Base-by-base conservation (phyloP, 2,113 vertebrate genomes). In the Sakesphorus luctuosus region DNA sequence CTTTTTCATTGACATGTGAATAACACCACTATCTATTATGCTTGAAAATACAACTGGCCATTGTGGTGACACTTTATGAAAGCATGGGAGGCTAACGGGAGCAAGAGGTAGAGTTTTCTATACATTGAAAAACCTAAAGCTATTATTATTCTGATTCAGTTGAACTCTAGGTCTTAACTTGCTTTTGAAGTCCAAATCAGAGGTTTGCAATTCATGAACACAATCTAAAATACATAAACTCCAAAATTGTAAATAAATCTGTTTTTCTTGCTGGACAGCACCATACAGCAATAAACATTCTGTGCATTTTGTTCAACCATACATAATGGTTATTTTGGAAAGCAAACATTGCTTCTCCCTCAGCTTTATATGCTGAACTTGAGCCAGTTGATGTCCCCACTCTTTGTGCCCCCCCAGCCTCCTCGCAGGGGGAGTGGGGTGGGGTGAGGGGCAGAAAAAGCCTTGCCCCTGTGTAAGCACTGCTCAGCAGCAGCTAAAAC, bases 271-370 rank as follows among this genome's bases (percentile, higher is more conserved):
- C 36, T 77, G 43, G 16, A 66, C 26, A 72, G n/a, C 50, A 78
- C 24, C 6, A 18, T 15, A 68, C 4, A 81, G 38, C 46, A 73
- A 65, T 43, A 82, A 87, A 4, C 9, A 36, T 18, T 53, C 28
- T 28, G 11, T 43, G n/a, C 15, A 38, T 92, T 85, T 84, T 61
- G 16, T 75, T 82, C 25, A 90, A 20, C 31, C 8, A 29, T 6
- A 31, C 8, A 43, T 33, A 24, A 29, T 5, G 2, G 21, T 74
- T 55, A 55, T 13, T 28, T 71, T 13, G 23, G 26, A 83, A 72
- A 75, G 19, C 7, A 78, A 56, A 66, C 0, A 2, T 35, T 65
- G 38, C 31, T 5, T 26, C 9, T 29, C 1, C 4, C 4, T 0
- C 10, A 16, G 13, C 3, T 50, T 66, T 67, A 53, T 20, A 25